These are phyloP conservation scores for Drosophila suzukii DNA, from an alignment of 1,140 invertebrate species.

Conservation along the genomic window DNA sequence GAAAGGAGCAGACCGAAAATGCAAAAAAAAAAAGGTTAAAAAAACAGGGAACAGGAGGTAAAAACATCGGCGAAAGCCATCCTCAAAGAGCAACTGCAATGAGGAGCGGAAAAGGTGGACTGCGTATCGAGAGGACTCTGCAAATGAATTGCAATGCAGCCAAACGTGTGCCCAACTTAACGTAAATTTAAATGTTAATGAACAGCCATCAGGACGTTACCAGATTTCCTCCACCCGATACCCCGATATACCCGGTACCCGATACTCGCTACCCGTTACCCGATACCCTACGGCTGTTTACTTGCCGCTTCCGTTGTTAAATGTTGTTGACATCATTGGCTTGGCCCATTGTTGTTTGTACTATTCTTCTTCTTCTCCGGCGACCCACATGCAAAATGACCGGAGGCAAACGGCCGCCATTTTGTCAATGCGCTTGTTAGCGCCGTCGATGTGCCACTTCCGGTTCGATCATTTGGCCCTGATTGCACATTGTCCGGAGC, in stretches of 20 bases:
- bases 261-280: not conserved
- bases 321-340: conserved; percentile 66
- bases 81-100: conserved; percentile 39
- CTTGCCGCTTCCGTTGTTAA: conserved; percentile 51
- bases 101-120: conserved; percentile 24
- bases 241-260: not conserved
- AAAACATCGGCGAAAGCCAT: not conserved
- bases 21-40: not conserved
- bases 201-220: conserved; percentile 13
- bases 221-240: conserved; percentile 3
- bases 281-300: conserved; percentile 35
- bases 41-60: not conserved
- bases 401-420: conserved; percentile 40
- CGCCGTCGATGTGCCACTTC: conserved; percentile 44
- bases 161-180: conserved; percentile 66
- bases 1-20: conserved; percentile 32
- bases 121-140: conserved; percentile 47
- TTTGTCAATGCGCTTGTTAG: conserved; percentile 58
- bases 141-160: conserved; percentile 67
- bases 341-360: conserved; percentile 46
- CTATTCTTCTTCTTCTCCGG: conserved; percentile 7
- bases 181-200: conserved; percentile 71
- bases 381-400: conserved; percentile 48
- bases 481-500: conserved; percentile 16
- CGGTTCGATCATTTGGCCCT: conserved; percentile 21